Conservation (phyloP, 2,888 invertebrate species). For the Cyrtodaria siliqua region DNA sequence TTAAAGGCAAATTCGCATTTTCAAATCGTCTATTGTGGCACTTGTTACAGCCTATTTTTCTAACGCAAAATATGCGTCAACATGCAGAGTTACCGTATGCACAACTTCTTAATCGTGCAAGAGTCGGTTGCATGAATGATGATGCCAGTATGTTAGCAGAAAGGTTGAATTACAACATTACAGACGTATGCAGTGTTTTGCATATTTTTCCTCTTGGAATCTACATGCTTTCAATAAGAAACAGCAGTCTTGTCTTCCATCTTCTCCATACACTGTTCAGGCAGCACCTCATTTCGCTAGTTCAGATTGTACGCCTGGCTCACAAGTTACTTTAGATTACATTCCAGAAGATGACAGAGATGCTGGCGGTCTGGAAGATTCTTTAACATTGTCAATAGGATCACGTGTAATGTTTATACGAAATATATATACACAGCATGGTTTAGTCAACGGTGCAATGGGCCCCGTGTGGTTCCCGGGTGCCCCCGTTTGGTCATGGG, state of each 20-base stretch:
- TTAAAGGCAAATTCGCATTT: slow-evolving; percentile 45
- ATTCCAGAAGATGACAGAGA: slow-evolving; percentile 5
- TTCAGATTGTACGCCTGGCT: slow-evolving; percentile 15
- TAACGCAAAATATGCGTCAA: slow-evolving; percentile 54
- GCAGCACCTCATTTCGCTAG: slow-evolving; percentile 30
- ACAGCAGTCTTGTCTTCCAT: background rate
- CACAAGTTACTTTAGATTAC: slow-evolving; percentile 12
- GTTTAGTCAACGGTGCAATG: slow-evolving; percentile 46
- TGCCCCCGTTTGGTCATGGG: no score
- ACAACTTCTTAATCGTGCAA: slow-evolving; percentile 28
- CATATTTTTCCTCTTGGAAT: slow-evolving; percentile 25
- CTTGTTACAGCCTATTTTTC: slow-evolving; percentile 38
- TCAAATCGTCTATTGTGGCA: slow-evolving; percentile 37
- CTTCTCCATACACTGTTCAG: background rate
- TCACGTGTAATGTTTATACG: slow-evolving; percentile 44
- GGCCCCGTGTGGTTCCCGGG: no score
- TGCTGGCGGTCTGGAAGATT: slow-evolving; percentile 25
- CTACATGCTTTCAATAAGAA: background rate
- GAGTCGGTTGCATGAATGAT: slow-evolving; percentile 35
- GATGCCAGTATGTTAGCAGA: slow-evolving; percentile 16
- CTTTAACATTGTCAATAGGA: slow-evolving; percentile 15
- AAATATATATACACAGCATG: slow-evolving; percentile 33
- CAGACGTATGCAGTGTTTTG: slow-evolving; percentile 1
- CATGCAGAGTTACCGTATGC: slow-evolving; percentile 36
- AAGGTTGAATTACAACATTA: slow-evolving; percentile 6